Evolutionary conservation across 2,797 vertebrate genomes (phyloP), one percentile per base, ranked within the genome.

Genomic region (Amblyopsis hoosieri): DNA sequence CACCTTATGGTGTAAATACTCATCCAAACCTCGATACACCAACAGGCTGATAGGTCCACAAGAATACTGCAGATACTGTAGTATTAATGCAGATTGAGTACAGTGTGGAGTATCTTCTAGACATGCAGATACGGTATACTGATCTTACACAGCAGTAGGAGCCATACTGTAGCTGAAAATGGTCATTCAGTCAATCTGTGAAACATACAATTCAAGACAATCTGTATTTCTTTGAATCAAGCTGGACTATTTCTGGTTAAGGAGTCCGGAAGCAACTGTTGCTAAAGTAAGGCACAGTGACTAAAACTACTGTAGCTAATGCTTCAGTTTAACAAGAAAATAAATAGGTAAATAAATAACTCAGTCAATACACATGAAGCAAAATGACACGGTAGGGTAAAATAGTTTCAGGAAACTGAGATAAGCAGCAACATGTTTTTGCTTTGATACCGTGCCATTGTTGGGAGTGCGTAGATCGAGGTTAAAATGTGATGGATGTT

Each of bases 231-330:
- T 56, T 50, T 13, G 53, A 67, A 68, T 54, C 56, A 2, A 42
- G 37, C 8, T 42, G 37, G 7, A 42, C 37, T 9, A 9, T 4
- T 7, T 55, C 23, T 67, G 42, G 17, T 66, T 71, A 60, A 69
- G 51, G 54, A 64, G 48, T 78, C 71, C 62, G 57, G 54, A 67
- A 74, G 71, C 74, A 64, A 66, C 76, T 37, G 72, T 76, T 75
- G 74, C 83, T 70, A 79, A 88, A 90, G 75, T 92, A 94, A 94
- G 92, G 92, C 92, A 93, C 90, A 76, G 90, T 85, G 89, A 92
- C 87, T 63, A 80, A 89, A 90, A 83, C 63, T 76, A 3, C 23
- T 23, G 23, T 23, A 86, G 51, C 71, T 78, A 54, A 85, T 83
- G 71, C 59, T 78, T 76, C 45, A 33, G 12, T 68, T 69, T 71